These are phyloP conservation scores for Eupithecia subumbrata DNA, from an alignment of 2,888 invertebrate genomes.

Conservation along the genomic window DNA sequence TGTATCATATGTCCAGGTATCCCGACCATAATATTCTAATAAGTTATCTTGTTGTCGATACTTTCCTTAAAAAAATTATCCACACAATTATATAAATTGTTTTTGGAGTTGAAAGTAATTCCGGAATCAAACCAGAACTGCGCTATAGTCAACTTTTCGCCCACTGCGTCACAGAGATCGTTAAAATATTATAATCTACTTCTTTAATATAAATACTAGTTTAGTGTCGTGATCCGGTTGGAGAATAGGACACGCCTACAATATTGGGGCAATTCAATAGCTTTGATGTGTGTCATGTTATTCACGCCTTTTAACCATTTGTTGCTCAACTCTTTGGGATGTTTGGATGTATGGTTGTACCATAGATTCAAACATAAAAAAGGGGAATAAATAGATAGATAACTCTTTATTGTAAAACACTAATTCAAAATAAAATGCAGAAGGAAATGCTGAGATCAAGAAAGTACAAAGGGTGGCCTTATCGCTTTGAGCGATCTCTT, in stretches of 20 bases:
- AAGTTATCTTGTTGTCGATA: no score
- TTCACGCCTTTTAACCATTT: conserved; percentile 37
- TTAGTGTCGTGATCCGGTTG: conserved; percentile 39
- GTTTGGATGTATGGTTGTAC: neutral
- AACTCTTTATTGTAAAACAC: no score
- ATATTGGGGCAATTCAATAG: conserved; percentile 36
- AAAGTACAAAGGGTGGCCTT: no score
- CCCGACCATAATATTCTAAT: no score
- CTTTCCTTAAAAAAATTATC: no score
- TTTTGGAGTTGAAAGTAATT: neutral
- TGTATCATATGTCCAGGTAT: no score
- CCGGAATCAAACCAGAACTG: neutral
- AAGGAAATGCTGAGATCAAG: no score
- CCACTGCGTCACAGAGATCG: neutral
- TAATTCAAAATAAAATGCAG: no score
- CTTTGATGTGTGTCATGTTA: conserved; percentile 34
- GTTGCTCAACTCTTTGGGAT: conserved; percentile 19
- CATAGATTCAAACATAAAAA: no score
- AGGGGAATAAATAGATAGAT: no score
- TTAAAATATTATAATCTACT: neutral
- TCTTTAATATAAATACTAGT: conserved; percentile 9
- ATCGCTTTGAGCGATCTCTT: no score
- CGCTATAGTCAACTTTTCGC: neutral
- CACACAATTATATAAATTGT: no score
- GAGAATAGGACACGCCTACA: conserved; percentile 45